phyloP scores from a whole-genome alignment of 2,888 invertebrate species.

The Kryphioiulus occultus region DNA sequence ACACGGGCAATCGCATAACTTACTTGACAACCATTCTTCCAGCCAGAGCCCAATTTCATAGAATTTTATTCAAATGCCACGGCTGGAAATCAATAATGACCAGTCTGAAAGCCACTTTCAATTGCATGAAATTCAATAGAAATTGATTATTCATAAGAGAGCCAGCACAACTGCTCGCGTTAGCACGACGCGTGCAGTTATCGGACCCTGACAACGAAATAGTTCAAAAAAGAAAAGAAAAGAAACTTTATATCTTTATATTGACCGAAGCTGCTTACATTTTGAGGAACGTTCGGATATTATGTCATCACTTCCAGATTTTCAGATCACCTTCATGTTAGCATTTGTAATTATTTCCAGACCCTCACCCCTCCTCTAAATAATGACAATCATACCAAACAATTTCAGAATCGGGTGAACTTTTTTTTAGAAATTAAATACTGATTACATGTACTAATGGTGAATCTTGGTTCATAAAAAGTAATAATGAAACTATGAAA shows the following conservation, averaged over 20 bases:
- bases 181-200: background rate
- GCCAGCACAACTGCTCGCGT: background rate
- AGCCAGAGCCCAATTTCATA: conserved; percentile 2
- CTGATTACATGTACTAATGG: no score
- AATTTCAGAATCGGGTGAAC: no score
- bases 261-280: background rate
- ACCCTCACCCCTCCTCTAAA: no score
- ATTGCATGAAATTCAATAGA: conserved; percentile 22
- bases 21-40: conserved; percentile 19
- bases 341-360: no score
- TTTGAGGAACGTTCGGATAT: no score
- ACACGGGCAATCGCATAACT: background rate
- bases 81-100: conserved; percentile 3
- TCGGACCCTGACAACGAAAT: background rate
- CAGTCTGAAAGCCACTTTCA: background rate
- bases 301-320: no score
- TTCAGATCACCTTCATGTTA: no score
- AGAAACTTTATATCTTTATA: no score
- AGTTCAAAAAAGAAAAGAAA: background rate
- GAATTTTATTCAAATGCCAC: background rate
- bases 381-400: no score
- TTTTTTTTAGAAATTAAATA: no score
- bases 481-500: no score
- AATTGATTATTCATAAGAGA: conserved; percentile 21
- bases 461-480: no score